Conservation (phyloP, 1,140 invertebrate species). For the Agraylea sexmaculata region DNA sequence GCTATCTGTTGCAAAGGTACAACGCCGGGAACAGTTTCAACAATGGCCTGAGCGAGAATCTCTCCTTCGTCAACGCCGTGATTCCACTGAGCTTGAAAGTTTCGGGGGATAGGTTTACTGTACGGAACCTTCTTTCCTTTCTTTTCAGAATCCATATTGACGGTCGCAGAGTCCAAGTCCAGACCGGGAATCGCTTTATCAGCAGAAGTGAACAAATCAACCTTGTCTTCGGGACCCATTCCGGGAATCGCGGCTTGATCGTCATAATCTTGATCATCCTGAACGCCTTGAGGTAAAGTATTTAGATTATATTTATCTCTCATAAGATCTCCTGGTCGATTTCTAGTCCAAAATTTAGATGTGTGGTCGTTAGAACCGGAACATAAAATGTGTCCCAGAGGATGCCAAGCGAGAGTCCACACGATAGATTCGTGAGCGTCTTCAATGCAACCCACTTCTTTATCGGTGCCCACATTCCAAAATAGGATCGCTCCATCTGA, state of each 20-base stretch:
- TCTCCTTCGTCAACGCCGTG: conserved; percentile 57
- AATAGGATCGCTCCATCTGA: conserved; percentile 96
- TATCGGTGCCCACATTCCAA: conserved; percentile 96
- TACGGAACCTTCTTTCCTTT: conserved; percentile 80
- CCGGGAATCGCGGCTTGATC: conserved; percentile 78
- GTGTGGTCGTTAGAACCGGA: conserved; percentile 98
- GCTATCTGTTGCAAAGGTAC: conserved; percentile 56
- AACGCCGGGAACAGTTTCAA: conserved; percentile 58
- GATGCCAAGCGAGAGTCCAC: conserved; percentile 98
- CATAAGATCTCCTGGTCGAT: conserved; percentile 96
- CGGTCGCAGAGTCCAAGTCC: conserved; percentile 62
- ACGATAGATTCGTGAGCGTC: conserved; percentile 98
- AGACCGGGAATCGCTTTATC: conserved; percentile 72
- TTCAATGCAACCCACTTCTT: conserved; percentile 96
- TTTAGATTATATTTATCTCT: conserved; percentile 96
- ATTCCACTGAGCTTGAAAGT: conserved; percentile 94
- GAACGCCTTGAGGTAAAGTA: conserved; percentile 63
- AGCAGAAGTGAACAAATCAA: conserved; percentile 49
- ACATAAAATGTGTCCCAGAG: conserved; percentile 94
- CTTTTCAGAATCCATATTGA: conserved; percentile 49
- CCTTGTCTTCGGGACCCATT: conserved; percentile 88
- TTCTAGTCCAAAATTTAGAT: conserved; percentile 98
- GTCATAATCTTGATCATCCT: conserved; percentile 47
- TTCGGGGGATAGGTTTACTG: conserved; percentile 88
- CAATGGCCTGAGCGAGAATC: conserved; percentile 50